Evolutionary conservation across 2,113 vertebrate genomes (phyloP).

Genomic region (Leptobrachium leishanense): DNA sequence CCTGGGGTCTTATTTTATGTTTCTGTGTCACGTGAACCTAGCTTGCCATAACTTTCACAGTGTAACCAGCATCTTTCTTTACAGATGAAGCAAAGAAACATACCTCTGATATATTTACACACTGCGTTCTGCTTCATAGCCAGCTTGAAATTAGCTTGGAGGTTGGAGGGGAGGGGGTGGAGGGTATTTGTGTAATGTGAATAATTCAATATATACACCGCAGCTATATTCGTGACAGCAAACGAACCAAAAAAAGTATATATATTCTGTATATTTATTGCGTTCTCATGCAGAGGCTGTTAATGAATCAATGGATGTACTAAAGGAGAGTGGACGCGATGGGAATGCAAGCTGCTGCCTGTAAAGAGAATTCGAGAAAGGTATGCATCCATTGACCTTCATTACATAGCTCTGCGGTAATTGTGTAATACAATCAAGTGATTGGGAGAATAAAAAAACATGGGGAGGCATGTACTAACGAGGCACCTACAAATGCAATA

Average conservation of each 20-base stretch:
- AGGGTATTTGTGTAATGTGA: not conserved
- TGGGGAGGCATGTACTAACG: no score
- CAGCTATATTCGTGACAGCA: not conserved
- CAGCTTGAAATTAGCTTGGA: not conserved
- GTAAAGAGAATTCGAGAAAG: no score
- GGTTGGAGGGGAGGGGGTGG: not conserved
- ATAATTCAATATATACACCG: no score
- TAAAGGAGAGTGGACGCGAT: not conserved
- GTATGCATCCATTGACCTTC: no score
- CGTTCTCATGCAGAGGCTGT: not conserved
- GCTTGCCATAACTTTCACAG: not conserved
- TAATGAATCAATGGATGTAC: not conserved
- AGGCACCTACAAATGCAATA: no score
- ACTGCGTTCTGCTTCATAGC: not conserved
- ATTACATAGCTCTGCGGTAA: no score
- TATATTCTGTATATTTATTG: not conserved
- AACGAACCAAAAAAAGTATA: not conserved
- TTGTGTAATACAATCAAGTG: no score
- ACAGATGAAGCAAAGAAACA: no score
- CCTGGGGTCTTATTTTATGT: not conserved
- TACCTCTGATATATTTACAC: not conserved
- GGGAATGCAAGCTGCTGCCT: no score
- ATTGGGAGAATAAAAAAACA: no score
- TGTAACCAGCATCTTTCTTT: not conserved
- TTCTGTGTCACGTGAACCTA: not conserved